Base-by-base conservation (phyloP, 2,797 vertebrate species). In the Lerista edwardsae region DNA sequence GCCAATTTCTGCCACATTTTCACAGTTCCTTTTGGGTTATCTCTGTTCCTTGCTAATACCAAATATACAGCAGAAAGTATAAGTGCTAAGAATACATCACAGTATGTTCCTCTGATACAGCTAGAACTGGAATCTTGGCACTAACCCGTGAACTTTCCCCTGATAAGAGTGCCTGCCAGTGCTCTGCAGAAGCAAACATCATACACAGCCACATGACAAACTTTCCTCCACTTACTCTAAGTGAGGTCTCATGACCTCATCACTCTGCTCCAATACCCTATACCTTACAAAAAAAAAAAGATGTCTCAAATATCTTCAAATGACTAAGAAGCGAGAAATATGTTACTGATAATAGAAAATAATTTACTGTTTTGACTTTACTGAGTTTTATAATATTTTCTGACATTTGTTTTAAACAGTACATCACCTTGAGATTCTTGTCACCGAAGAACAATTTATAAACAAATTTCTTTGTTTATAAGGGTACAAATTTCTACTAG, bases 51-150 rank as follows among this genome's bases (percentile, higher is more conserved):
- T 47, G 36, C n/a, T 1, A 76, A 68, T 47, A 31, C 41, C 51
- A 17, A 64, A 11, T 29, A 34, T 75, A 80, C 19, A n/a, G n/a
- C n/a, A n/a, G n/a, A n/a, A n/a, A n/a, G 47, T 51, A 51, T 51
- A 6, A 6, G 47, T 51, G 6, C 14, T 6, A 6, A 51, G 80
- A 47, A 14, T 29, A 75, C 29, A 44, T 9, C 31, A 65, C 27
- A 17, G 44, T 47, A 44, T 61, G 47, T 72, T 75, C 34, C 39
- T 75, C 62, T 29, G 23, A 36, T 21, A 14, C 27, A 47, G 23
- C 55, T 36, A 55, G 61, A 64, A 75, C 64, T 31, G 47, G 41
- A 62, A 64, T n/a, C 27, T 27, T 86, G 79, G 84, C 84, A 82
- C n/a, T 9, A 61, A 39, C 0, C 8, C 31, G 51, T 71, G 41